A percentile compares a stretch with the other conserved stretches of the same genome.
phyloP scores from a whole-genome alignment of 2,888 invertebrate genomes.

The Heliconius sara region DNA sequence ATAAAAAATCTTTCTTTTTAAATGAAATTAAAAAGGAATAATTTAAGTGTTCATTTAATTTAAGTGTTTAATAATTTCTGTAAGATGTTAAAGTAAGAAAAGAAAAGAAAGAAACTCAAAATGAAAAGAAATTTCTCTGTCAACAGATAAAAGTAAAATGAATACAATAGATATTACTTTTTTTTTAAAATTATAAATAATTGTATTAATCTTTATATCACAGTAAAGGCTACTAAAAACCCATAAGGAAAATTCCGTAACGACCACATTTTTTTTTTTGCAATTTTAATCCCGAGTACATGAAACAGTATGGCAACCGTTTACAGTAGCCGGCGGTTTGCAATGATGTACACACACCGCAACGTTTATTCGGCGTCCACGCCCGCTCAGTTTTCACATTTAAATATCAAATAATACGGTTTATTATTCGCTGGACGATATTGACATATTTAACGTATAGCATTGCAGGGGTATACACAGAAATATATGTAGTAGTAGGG shows the following conservation, averaged over 20 bases:
- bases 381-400: constrained; percentile 45
- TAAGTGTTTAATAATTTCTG: too few species aligned
- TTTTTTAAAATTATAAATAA: too few species aligned
- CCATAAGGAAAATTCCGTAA: constrained; percentile 9
- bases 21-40: too few species aligned
- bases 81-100: too few species aligned
- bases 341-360: constrained; percentile 45
- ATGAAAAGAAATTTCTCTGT: too few species aligned
- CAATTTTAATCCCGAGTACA: constrained; percentile 35
- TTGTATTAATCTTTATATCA: not conserved
- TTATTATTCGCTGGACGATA: constrained; percentile 42
- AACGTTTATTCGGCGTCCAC: constrained; percentile 38
- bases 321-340: constrained; percentile 47
- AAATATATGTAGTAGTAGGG: constrained; percentile 49
- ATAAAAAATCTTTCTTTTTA: too few species aligned
- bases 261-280: constrained; percentile 20
- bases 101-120: too few species aligned
- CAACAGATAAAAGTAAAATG: too few species aligned
- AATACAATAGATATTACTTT: too few species aligned
- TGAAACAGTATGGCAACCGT: constrained; percentile 39
- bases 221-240: not conserved
- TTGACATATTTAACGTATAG: constrained; percentile 48
- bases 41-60: too few species aligned
- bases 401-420: constrained; percentile 43
- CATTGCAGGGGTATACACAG: constrained; percentile 42